Percentiles rank a stretch among this genome's conserved stretches.
Conservation (phyloP, 2,888 invertebrate genomes). For the Torymus auratus region DNA sequence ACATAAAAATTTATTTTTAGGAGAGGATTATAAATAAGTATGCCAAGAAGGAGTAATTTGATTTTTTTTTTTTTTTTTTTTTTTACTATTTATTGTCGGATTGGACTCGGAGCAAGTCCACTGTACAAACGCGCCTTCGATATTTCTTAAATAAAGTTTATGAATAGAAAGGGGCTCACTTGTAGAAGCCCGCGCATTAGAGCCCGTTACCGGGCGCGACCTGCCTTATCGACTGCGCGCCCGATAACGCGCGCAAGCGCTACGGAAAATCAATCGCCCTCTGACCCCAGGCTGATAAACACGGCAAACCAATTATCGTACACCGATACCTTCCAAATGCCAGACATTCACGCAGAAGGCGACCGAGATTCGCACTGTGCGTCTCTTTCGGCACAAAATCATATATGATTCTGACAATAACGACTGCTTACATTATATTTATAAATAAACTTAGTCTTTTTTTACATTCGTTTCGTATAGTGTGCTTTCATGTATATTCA, state of each 20-base stretch:
- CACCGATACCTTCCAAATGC: too few relatives aligned
- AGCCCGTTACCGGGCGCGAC: not conserved
- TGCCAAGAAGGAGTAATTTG: conserved; percentile 5
- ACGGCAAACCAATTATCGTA: not conserved
- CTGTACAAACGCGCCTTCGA: conserved; percentile 47
- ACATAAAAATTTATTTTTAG: too few relatives aligned
- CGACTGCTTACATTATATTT: conserved; percentile 12
- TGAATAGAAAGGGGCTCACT: conserved; percentile 7
- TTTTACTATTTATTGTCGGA: conserved; percentile 51
- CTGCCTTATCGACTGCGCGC: conserved; percentile 12
- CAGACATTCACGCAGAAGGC: conserved; percentile 29
- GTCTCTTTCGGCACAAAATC: conserved; percentile 8
- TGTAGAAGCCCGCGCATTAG: not conserved
- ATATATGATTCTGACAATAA: not conserved
- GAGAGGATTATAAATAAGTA: conserved; percentile 8
- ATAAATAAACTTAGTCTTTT: conserved; percentile 22
- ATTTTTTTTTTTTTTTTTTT: conserved; percentile 26
- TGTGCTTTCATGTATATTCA: not conserved
- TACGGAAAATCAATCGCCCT: conserved; percentile 50
- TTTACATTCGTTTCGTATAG: conserved; percentile 19
- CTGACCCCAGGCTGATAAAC: conserved; percentile 21
- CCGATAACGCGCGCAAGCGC: not conserved
- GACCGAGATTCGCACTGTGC: conserved; percentile 46
- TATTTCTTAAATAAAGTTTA: conserved; percentile 29
- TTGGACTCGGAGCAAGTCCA: conserved; percentile 40